Base-by-base conservation (phyloP, 2,113 vertebrate species). In the Chloropsis cyanopogon region DNA sequence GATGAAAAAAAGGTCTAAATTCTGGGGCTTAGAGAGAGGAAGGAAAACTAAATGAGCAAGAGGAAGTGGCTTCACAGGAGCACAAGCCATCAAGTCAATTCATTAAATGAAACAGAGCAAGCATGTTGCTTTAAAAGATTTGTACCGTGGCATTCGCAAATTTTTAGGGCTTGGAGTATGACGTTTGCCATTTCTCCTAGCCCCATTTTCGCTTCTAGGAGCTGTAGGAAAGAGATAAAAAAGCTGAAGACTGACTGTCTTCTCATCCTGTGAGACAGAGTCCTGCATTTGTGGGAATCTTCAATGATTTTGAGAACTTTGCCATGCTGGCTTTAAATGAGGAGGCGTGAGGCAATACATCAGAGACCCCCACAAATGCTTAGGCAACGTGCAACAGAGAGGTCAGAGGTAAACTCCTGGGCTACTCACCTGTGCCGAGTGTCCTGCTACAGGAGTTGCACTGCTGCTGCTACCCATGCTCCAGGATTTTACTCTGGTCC, bases 101-200 rank as follows among this genome's bases (percentile, higher is more conserved):
- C 50, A 47, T 78, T 88, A 85, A 90, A 80, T 63, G 75, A 80
- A 91, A 93, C 6, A n/a, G 41, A 65, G 29, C 37, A 87, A 80
- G 33, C 20, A n/a, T 14, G 13, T 78, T 73, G 31, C 50, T 91
- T 86, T 70, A 39, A 64, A 92, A 88, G 24, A 65, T 86, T 93
- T 80, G 47, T 68, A 73, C 64, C 11, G 15, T 25, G 7, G 26
- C 54, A 92, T 72, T 49, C 0, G 0, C 70, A 76, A 49, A 56
- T 33, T 89, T 94, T 88, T 60, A 73, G 86, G 54, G 42, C 19
- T 65, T 69, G 37, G 26, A 56, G 25, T 10, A 29, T 49, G 49
- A 69, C 20, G 26, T 66, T 80, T 57, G 16, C 33, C 14, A 31
- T 76, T 85, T 91, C 17, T 56, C 14, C 46, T 57, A 73, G 35